Conservation (phyloP, 2,888 invertebrate species). For the Nymphalis urticae region DNA sequence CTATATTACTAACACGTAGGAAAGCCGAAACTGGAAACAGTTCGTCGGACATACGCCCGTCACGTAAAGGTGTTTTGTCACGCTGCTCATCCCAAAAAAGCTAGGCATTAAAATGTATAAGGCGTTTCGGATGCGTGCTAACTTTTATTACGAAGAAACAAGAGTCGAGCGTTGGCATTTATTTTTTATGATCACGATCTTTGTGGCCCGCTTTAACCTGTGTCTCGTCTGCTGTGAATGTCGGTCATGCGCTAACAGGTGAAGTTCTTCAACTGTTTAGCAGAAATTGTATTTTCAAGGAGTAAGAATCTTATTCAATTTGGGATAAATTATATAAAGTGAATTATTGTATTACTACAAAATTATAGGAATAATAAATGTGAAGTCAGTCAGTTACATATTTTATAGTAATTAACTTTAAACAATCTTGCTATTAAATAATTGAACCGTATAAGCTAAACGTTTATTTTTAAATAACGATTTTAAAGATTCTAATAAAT, state of each 20-base stretch:
- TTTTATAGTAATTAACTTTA: no score
- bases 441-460: no score
- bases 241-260: neutral
- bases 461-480: no score
- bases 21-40: conserved; percentile 20
- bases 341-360: no score
- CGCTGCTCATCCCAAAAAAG: conserved; percentile 36
- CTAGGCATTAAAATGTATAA: conserved; percentile 38
- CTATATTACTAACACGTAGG: conserved; percentile 29
- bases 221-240: neutral
- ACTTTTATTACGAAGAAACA: conserved; percentile 34
- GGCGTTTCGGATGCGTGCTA: conserved; percentile 32
- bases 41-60: conserved; percentile 32
- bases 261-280: neutral
- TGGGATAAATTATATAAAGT: no score
- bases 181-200: conserved; percentile 24
- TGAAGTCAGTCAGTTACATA: no score
- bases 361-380: no score
- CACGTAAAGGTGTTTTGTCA: conserved; percentile 41
- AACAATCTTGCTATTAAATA: no score
- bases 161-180: conserved; percentile 25
- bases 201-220: conserved; percentile 7
- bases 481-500: no score
- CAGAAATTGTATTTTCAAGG: neutral
- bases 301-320: no score